Base-by-base conservation (phyloP, 2,888 invertebrate species). In the Rhagium mordax region DNA sequence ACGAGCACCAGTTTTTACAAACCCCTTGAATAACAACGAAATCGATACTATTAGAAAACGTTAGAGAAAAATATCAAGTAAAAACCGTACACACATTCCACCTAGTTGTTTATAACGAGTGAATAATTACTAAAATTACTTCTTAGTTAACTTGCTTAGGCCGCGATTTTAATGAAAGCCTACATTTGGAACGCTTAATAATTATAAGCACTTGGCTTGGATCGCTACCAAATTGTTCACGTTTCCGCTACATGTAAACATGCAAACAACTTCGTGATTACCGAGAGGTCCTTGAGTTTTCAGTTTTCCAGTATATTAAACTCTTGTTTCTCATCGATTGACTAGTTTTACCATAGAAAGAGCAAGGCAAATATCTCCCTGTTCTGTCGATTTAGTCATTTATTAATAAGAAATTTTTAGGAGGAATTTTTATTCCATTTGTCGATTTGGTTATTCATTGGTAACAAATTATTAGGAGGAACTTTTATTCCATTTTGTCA, bases 221-320 rank as follows among this genome's bases (percentile, higher is more conserved):
- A 62, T 20, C 21, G 16, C 21, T 8, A 64, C 64, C 64, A 64
- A 64, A 64, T 64, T 64, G 13, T 64, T 24, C 51, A 51, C 49
- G 64, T 24, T 64, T 62, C 62, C 0, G 6, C 20, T 21, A 16
- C 64, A 64, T 10, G 64, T 49, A 64, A 64, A 64, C 64, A 64
- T 64, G 64, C 27, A 64, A 64, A 64, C 24, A 41, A 27, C 29
- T 49, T 27, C 49, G 51, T 64, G 41, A 64, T 64, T 64, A 24
- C 29, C 24, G 27, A 18, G 18, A 48, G 49, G 64, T 64, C 64
- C 64, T 64, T 64, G 64, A 64, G 18, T 64, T 64, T 49, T 49
- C 47, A 24, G 49, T 51, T 49, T 48, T 64, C 51, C 18, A 49
- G 10, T 64, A 49, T 64, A 64, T 64, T 64, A 27, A 64, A 64